These are phyloP conservation scores for Drosophila dunni DNA, from an alignment of 1,140 invertebrate genomes.

Conservation along the genomic window DNA sequence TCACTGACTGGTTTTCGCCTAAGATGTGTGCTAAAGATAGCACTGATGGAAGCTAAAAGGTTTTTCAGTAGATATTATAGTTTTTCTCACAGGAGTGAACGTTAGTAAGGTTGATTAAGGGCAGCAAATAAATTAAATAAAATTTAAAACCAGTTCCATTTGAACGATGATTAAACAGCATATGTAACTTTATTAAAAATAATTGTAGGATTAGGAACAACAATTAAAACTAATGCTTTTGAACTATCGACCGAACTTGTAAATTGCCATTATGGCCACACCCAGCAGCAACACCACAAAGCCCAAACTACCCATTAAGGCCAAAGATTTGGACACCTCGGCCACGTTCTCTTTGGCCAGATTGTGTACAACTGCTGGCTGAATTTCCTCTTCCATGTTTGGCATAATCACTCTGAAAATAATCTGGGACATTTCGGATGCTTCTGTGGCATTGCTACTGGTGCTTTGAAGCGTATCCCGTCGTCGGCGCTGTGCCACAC, in stretches of 20 bases:
- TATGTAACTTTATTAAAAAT: too few relatives aligned
- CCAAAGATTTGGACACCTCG: conserved; percentile 42
- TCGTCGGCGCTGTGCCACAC: conserved; percentile 47
- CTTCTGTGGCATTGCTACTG: conserved; percentile 53
- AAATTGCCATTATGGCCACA: conserved; percentile 56
- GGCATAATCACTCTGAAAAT: conserved; percentile 73
- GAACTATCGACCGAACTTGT: conserved; percentile 60
- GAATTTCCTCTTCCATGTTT: neutral
- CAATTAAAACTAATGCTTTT: neutral
- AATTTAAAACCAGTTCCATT: too few relatives aligned
- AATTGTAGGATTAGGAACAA: neutral
- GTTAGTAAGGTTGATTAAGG: too few relatives aligned
- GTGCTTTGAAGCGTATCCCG: conserved; percentile 35
- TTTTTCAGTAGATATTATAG: neutral
- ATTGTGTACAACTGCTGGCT: neutral
- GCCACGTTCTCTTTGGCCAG: neutral
- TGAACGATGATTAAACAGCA: too few relatives aligned
- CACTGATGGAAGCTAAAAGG: neutral
- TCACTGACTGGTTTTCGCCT: neutral
- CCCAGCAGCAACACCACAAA: conserved; percentile 64
- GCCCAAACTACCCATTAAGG: conserved; percentile 58
- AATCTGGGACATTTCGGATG: conserved; percentile 66
- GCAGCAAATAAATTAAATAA: too few relatives aligned
- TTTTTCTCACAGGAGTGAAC: neutral
- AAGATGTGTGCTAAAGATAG: neutral